Conservation (phyloP, 2,113 vertebrate species). For the Aphelocoma coerulescens region DNA sequence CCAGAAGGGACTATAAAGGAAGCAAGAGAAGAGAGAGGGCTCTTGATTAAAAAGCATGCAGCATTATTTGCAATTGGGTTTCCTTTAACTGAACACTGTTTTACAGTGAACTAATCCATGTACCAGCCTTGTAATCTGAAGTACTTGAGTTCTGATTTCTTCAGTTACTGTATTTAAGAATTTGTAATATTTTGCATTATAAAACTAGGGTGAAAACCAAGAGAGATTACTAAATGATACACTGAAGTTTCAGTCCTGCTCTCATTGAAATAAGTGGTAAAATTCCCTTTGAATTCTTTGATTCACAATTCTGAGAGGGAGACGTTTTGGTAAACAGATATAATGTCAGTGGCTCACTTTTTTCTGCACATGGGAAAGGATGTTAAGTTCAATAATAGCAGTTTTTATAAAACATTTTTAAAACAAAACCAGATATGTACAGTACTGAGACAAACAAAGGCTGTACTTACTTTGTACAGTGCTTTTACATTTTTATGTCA, state of each 20-base stretch:
- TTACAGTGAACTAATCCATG: neutral
- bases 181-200: neutral
- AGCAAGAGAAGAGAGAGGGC: neutral
- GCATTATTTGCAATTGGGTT: neutral
- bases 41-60: neutral
- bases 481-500: slow-evolving; percentile 65
- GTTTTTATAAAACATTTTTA: slow-evolving; percentile 70
- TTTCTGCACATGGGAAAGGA: slow-evolving; percentile 47
- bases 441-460: slow-evolving; percentile 36
- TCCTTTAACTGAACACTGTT: neutral
- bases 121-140: neutral
- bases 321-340: neutral
- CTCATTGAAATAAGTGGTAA: neutral
- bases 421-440: slow-evolving; percentile 42
- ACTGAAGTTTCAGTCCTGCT: neutral
- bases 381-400: slow-evolving; percentile 12
- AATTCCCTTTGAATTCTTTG: neutral
- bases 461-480: slow-evolving; percentile 56
- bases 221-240: neutral
- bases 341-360: slow-evolving; percentile 1
- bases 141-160: neutral
- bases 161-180: neutral
- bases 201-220: neutral
- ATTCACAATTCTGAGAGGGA: neutral
- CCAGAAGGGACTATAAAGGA: slow-evolving; percentile 78